Evolutionary conservation across 1,140 invertebrate species (phyloP).

Genomic region (Vollenhovia emeryi): DNA sequence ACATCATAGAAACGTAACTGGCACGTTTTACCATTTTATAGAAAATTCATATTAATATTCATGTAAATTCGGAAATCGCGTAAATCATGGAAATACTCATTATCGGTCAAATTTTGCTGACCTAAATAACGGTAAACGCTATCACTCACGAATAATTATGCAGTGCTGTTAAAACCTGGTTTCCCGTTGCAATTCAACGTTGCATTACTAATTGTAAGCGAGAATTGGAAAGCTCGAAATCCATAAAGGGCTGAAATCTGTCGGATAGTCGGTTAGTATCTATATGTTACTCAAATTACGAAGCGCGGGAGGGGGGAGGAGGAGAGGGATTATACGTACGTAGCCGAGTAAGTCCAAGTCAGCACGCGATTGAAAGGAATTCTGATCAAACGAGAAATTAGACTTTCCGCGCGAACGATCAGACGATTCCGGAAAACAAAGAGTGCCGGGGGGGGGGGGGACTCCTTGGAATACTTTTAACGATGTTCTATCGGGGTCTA

Average conservation of each 20-base stretch:
- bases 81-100: slow-evolving; percentile 38
- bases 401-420: slow-evolving; percentile 53
- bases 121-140: slow-evolving; percentile 52
- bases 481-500: slow-evolving; percentile 30
- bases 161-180: slow-evolving; percentile 43
- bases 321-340: slow-evolving; percentile 36
- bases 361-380: slow-evolving; percentile 57
- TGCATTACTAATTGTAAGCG: slow-evolving; percentile 52
- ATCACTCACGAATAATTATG: slow-evolving; percentile 54
- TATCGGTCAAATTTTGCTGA: slow-evolving; percentile 45
- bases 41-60: slow-evolving; percentile 38
- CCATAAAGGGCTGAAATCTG: slow-evolving; percentile 17
- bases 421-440: slow-evolving; percentile 59
- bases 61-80: slow-evolving; percentile 39
- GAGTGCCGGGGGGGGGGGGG: slow-evolving; percentile 4
- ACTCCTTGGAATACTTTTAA: slow-evolving; percentile 53
- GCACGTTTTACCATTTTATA: not conserved
- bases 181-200: slow-evolving; percentile 48
- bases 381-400: slow-evolving; percentile 63
- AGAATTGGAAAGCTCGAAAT: slow-evolving; percentile 41
- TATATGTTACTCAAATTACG: slow-evolving; percentile 40
- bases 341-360: slow-evolving; percentile 53
- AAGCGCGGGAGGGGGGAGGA: not conserved
- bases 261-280: not conserved
- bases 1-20: not conserved